Conservation (phyloP, 2,888 invertebrate genomes). For the Thalpophila matura region DNA sequence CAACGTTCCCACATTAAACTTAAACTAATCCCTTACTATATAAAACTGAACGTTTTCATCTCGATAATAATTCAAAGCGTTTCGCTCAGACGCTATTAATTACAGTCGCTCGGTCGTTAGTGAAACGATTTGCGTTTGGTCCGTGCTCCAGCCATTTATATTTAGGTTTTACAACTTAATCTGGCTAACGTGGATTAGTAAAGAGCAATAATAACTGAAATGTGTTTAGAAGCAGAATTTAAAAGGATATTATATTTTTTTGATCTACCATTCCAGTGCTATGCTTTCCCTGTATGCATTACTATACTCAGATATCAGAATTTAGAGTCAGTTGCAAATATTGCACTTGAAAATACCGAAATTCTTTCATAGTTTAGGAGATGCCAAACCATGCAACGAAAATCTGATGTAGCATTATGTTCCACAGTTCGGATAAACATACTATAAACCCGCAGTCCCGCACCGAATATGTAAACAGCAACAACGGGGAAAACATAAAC, state of each 20-base stretch:
- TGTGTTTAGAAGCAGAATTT: neutral
- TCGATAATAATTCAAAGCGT: constrained; percentile 54
- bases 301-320: too few relatives aligned
- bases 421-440: too few relatives aligned
- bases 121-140: constrained; percentile 37
- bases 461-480: neutral
- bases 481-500: neutral
- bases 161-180: constrained; percentile 54
- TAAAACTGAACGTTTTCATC: constrained; percentile 52
- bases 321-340: too few relatives aligned
- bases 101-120: constrained; percentile 54
- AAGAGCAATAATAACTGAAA: neutral
- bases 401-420: too few relatives aligned
- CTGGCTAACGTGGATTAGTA: constrained; percentile 35
- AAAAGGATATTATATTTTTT: neutral
- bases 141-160: constrained; percentile 39
- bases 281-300: neutral
- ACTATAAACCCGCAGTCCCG: neutral
- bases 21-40: constrained; percentile 32
- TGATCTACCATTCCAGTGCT: neutral
- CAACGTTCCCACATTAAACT: constrained; percentile 24
- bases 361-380: too few relatives aligned
- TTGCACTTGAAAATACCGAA: too few relatives aligned
- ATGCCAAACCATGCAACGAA: too few relatives aligned
- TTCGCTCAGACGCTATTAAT: constrained; percentile 47